phyloP scores from a whole-genome alignment of 2,113 vertebrate species.

The Accipiter virgatus region DNA sequence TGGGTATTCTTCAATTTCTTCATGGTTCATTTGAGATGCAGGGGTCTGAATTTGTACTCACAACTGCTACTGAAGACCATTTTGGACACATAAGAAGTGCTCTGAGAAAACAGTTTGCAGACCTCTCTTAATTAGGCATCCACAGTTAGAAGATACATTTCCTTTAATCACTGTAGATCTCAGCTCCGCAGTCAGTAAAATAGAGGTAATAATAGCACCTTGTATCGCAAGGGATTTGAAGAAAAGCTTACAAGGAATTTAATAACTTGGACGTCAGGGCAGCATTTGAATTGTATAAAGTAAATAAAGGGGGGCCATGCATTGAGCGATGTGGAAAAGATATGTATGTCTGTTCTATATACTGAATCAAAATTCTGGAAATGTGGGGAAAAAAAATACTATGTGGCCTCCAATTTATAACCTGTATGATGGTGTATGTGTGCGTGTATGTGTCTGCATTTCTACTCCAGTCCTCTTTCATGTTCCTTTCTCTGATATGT shows the following conservation, averaged over 20 bases:
- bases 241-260: constrained; percentile 32
- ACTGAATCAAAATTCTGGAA: neutral
- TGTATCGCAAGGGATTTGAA: neutral
- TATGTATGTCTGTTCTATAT: neutral
- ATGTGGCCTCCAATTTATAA: neutral
- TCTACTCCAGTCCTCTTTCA: neutral
- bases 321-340: neutral
- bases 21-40: constrained; percentile 63
- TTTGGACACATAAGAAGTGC: constrained; percentile 38
- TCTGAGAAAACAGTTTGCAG: constrained; percentile 48
- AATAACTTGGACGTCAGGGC: neutral
- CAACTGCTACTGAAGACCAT: constrained; percentile 41
- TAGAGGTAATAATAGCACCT: constrained; percentile 35
- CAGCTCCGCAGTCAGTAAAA: neutral
- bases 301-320: neutral
- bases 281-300: neutral
- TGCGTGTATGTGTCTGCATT: neutral
- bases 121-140: constrained; percentile 46
- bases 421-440: neutral
- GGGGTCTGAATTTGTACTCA: constrained; percentile 50
- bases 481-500: neutral
- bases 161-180: constrained; percentile 36
- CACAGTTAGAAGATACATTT: constrained; percentile 44
- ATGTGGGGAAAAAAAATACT: neutral
- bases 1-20: constrained; percentile 63